Percentiles rank a stretch among this genome's conserved stretches.
These are phyloP conservation scores for Tokudaia muenninki DNA, from an alignment of 2,797 vertebrate genomes.

Conservation along the genomic window DNA sequence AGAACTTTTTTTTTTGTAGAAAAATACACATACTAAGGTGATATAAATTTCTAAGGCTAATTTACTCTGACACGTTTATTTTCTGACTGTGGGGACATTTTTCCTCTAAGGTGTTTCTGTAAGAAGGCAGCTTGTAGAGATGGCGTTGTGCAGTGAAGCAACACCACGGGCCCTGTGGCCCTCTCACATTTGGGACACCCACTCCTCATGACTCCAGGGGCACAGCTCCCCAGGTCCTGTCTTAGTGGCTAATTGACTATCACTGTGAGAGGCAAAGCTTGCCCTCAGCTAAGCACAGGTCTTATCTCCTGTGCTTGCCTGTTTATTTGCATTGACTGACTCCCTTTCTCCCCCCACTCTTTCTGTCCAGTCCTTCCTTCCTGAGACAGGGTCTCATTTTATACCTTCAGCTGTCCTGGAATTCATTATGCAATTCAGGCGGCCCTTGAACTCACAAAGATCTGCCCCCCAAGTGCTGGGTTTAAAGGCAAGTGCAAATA, in stretches of 20 bases:
- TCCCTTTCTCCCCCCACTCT: background rate
- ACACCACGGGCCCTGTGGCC: background rate
- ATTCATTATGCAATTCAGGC: background rate
- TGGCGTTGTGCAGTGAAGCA: background rate
- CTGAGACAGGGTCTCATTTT: background rate
- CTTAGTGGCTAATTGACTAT: background rate
- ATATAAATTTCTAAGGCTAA: background rate
- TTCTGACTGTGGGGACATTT: background rate
- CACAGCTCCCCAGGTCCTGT: background rate
- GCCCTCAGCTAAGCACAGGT: background rate
- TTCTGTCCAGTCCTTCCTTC: background rate
- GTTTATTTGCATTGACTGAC: background rate
- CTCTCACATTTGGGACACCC: background rate
- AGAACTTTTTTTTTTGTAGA: background rate
- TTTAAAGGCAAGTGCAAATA: background rate
- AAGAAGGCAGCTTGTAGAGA: background rate
- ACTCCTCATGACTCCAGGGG: background rate
- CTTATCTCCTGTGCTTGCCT: background rate
- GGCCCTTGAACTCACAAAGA: no score
- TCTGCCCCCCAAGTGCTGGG: background rate
- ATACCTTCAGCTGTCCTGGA: background rate
- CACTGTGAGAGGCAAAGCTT: background rate
- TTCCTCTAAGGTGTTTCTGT: background rate
- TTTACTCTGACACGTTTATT: background rate
- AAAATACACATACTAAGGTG: background rate